Conservation (phyloP, 2,888 invertebrate species). For the Scaptomyza parva region DNA sequence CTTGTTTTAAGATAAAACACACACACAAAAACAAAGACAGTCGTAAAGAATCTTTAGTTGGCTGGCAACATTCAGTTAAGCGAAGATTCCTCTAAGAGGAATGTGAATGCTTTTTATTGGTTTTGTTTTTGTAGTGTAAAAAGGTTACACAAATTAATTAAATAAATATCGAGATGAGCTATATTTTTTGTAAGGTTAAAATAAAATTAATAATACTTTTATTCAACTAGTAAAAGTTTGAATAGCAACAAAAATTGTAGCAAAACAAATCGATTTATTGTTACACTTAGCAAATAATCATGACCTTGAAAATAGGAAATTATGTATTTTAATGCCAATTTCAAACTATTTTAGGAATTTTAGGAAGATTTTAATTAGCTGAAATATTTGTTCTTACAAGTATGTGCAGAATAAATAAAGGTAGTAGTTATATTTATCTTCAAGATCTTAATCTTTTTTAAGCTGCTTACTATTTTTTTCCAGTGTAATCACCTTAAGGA, state of each 20-base stretch:
- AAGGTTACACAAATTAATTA: not conserved
- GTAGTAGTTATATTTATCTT: too few relatives aligned
- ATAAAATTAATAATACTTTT: not conserved
- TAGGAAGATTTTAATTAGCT: too few relatives aligned
- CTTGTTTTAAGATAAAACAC: slow-evolving; percentile 22
- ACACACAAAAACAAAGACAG: slow-evolving; percentile 26
- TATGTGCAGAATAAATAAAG: too few relatives aligned
- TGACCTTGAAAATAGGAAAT: not conserved
- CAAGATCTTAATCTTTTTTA: too few relatives aligned
- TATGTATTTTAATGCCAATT: too few relatives aligned
- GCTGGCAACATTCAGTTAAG: slow-evolving; percentile 10
- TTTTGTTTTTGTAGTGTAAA: not conserved
- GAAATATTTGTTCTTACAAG: too few relatives aligned
- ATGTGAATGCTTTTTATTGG: slow-evolving; percentile 37
- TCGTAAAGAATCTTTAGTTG: slow-evolving; percentile 23
- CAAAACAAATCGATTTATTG: not conserved
- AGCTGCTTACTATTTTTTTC: not conserved
- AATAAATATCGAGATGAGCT: not conserved
- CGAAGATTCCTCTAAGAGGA: slow-evolving; percentile 22
- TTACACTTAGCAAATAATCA: not conserved
- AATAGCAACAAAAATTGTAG: not conserved
- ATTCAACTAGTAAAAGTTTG: not conserved
- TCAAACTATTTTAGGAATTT: too few relatives aligned
- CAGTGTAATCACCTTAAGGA: not conserved
- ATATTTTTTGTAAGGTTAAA: not conserved